Conservation (phyloP, 2,797 vertebrate genomes). For the Cryptoblepharus egeriae region DNA sequence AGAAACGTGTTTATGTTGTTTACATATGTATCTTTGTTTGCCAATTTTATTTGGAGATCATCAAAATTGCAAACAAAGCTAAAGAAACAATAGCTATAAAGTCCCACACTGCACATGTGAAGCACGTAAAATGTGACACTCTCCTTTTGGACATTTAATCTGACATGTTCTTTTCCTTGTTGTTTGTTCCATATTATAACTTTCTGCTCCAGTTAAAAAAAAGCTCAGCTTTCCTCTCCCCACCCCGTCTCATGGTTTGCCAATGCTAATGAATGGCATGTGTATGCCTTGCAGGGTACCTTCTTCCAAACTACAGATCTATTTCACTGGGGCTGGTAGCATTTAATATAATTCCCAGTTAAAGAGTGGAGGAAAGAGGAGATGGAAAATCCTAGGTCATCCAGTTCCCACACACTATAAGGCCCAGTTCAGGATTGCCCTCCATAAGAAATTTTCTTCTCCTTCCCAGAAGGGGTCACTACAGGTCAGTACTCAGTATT, state of each 20-base stretch:
- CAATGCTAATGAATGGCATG: constrained; percentile 47
- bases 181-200: neutral
- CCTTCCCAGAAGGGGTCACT: constrained; percentile 72
- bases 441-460: constrained; percentile 63
- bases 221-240: constrained; percentile 34
- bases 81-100: neutral
- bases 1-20: neutral
- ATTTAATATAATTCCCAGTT: constrained; percentile 57
- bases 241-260: neutral
- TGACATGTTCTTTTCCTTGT: constrained; percentile 33
- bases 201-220: constrained; percentile 54
- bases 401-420: constrained; percentile 49
- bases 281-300: constrained; percentile 47
- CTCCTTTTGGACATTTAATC: constrained; percentile 14
- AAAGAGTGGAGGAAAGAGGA: constrained; percentile 53
- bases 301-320: neutral
- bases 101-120: neutral
- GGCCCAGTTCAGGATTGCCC: constrained; percentile 53
- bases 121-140: neutral
- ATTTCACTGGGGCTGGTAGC: constrained; percentile 27
- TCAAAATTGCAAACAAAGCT: neutral
- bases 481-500: constrained; percentile 58
- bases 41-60: neutral
- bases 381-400: constrained; percentile 66
- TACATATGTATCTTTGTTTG: neutral